Evolutionary conservation across 92 coral and sea anemone species (phyloP), one percentile per base, ranked within the genome.

Genomic region (Epizoanthus rinbou): DNA sequence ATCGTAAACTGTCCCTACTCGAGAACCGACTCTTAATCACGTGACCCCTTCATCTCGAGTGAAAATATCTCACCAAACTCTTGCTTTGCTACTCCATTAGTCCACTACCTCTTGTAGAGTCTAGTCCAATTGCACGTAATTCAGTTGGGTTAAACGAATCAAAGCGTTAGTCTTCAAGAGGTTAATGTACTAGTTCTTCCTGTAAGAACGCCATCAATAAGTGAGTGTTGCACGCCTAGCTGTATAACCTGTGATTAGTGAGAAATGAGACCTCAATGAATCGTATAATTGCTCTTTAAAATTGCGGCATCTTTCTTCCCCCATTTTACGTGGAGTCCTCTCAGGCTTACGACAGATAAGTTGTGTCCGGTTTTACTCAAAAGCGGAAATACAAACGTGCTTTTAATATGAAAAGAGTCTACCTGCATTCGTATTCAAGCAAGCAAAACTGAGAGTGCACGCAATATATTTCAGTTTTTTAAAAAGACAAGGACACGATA

Each of bases 321-420:
- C 39, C 16, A 1, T 65, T 39, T 65, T 28, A 65, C 1, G 71
- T 6, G 17, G 35, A 65, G 17, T 65, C 10, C 23, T 65, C 28
- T 65, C 71, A 65, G 31, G 21, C 19, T 13, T 65, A 24, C 15
- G 25, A 9, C 31, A 65, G 9, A 8, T 43, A 43, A 65, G 35
- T 18, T 65, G 35, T 15, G 35, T 65, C 71, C 71, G 71, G 41
- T 65, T 65, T 28, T 65, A 65, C 71, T 65, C 45, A 16, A 65
- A 65, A 14, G 71, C 71, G 71, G 19, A 65, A 65, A 65, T 4
- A 65, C 18, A 13, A 39, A 65, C 35, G 25, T 65, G 71, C 71
- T 31, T 65, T 65, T 65, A 65, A 65, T 39, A 65, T 22, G 17
- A 16, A 65, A 60, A 5, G 35, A 39, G 43, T 8, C 10, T 43